Base-by-base conservation (phyloP, 2,888 invertebrate species). In the Ephialtes manifestator region DNA sequence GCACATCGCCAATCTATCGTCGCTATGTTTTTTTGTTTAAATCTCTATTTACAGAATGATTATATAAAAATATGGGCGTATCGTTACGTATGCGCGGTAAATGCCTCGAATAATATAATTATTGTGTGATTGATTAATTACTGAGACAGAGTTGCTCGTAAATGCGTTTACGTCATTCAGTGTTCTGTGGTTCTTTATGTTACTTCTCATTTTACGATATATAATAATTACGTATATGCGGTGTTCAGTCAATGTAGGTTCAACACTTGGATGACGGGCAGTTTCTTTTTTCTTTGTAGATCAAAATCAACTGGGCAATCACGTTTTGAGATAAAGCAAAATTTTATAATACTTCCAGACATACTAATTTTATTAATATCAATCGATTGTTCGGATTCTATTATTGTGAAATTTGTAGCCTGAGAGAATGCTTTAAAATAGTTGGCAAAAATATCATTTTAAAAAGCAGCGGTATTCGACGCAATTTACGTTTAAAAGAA, bases 51-150 rank as follows among this genome's bases (percentile, higher is more conserved):
- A 91, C 89, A 92, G 87, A 91, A 89, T 89, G 87, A 89, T 89
- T 87, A 89, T 92, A 92, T 90, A 92, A 92, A 92, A 92, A 92
- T 92, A 92, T 90, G 85, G 83, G 85, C 77, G 75, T 77, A 83
- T 87, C 58, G 82, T 87, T 87, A 83, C 85, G 67, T 87, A 58
- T 85, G 39, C 79, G 46, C 70, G 86, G 82, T 84, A 89, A 86
- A 89, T 89, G 84, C 80, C 74, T 88, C 81, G 86, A 89, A 88
- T 86, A 87, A 88, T 87, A 83, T 82, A 63, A 78, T 53, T 84
- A 74, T 82, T 35, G n/a, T 55, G 55, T 20, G 48, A 48, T 60
- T 20, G 53, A 63, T 81, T 60, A 53, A 70, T 77, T 70, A 75
- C 48, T 75, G 48, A 51, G 76, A 65, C 76, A 53, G 13, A 39